Evolutionary conservation across 2,888 invertebrate genomes (phyloP).

Genomic region (Drosophila nr. perissopoda): DNA sequence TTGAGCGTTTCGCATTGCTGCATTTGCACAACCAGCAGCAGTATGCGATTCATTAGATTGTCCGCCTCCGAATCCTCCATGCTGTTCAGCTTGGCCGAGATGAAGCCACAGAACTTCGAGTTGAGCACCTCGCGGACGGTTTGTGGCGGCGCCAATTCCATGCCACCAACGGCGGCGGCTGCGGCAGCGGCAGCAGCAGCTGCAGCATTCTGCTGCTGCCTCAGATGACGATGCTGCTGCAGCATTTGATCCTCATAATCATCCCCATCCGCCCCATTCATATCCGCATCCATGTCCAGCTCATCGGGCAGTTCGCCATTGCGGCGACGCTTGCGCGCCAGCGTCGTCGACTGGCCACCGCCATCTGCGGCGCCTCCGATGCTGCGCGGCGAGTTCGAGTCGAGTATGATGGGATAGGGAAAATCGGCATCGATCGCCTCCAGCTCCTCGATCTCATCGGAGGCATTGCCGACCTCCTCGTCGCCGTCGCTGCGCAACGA

Average conservation of each 20-base stretch:
- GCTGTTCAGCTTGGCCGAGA: conserved; percentile 83
- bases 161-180: conserved; percentile 48
- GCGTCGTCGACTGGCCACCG: conserved; percentile 32
- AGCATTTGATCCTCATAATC: conserved; percentile 83
- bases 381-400: conserved; percentile 76
- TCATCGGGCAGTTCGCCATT: conserved; percentile 51
- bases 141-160: conserved; percentile 80
- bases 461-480: conserved; percentile 68
- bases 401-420: conserved; percentile 83
- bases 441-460: conserved; percentile 83
- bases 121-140: conserved; percentile 83
- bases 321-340: conserved; percentile 68
- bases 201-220: conserved; percentile 76
- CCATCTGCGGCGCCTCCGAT: conserved; percentile 34
- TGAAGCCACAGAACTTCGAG: conserved; percentile 84
- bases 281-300: conserved; percentile 51
- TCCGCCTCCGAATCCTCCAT: conserved; percentile 84
- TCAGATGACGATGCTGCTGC: conserved; percentile 82
- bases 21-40: conserved; percentile 82
- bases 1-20: conserved; percentile 68
- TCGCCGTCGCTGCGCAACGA: conserved; percentile 74
- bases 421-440: conserved; percentile 84
- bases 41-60: conserved; percentile 84
- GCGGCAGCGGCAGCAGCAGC: conserved; percentile 45
- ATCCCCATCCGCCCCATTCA: conserved; percentile 70